Evolutionary conservation across 2,888 invertebrate genomes (phyloP).

Genomic region (Coenonympha glycerion): DNA sequence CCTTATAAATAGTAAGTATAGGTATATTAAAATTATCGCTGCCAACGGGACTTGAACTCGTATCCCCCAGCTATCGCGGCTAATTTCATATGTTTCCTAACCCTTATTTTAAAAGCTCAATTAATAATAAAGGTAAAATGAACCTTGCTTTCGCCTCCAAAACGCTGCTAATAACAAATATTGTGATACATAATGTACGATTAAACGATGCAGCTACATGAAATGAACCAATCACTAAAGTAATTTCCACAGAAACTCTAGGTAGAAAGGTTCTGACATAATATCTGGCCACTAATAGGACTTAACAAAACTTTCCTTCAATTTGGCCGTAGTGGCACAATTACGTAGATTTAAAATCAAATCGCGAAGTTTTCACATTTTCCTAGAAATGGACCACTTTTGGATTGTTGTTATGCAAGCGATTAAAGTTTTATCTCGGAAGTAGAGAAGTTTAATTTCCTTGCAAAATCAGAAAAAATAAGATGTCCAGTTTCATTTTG

Average conservation of each 20-base stretch:
- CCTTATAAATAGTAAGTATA: too few species aligned
- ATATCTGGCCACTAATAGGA: not conserved
- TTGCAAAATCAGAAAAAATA: not conserved
- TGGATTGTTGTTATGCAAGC: conserved; percentile 20
- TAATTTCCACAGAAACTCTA: not conserved
- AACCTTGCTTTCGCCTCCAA: too few species aligned
- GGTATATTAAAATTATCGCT: too few species aligned
- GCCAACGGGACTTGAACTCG: too few species aligned
- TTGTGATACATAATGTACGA: not conserved
- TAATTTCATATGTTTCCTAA: too few species aligned
- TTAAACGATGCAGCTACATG: too few species aligned
- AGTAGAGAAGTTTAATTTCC: conserved; percentile 8
- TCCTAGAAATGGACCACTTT: conserved; percentile 14
- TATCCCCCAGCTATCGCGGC: too few species aligned
- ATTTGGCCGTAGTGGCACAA: conserved; percentile 23
- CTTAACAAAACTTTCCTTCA: conserved; percentile 16
- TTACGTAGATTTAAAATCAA: conserved; percentile 26
- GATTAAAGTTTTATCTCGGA: conserved; percentile 21
- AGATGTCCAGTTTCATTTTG: not conserved
- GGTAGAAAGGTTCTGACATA: not conserved
- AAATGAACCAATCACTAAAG: too few species aligned
- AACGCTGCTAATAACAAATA: too few species aligned
- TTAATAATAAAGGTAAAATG: too few species aligned
- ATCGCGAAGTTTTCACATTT: conserved; percentile 19
- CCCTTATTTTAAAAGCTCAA: too few species aligned